Percentiles rank a stretch among this genome's conserved stretches.
Evolutionary conservation across 1,140 invertebrate genomes (phyloP).

Genomic region (Propsilocerus akamusi): DNA sequence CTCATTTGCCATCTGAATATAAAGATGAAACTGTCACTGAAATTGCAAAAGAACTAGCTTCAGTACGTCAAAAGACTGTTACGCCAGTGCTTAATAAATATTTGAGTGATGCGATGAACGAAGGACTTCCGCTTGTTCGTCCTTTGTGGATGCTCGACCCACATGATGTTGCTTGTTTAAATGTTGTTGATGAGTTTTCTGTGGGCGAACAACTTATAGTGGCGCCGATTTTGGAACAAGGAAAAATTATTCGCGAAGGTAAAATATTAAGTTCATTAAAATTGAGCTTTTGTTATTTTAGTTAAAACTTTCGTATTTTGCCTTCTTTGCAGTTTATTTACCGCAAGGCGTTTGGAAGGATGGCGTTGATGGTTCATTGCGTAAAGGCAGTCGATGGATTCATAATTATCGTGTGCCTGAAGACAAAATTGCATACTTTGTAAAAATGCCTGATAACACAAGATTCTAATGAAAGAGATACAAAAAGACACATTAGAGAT

Average conservation of each 20-base stretch:
- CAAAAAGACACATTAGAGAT: slow-evolving; percentile 45
- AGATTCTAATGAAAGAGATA: slow-evolving; percentile 50
- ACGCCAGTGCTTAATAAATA: slow-evolving; percentile 59
- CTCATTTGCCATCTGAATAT: slow-evolving; percentile 73
- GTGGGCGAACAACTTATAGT: slow-evolving; percentile 82
- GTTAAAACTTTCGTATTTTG: too few species aligned
- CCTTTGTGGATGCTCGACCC: slow-evolving; percentile 87
- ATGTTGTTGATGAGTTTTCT: slow-evolving; percentile 73
- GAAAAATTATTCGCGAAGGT: slow-evolving; percentile 40
- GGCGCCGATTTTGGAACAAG: slow-evolving; percentile 63
- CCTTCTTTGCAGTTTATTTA: slow-evolving; percentile 45
- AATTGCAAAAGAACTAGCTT: slow-evolving; percentile 53
- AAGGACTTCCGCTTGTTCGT: slow-evolving; percentile 65
- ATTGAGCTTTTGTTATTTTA: neutral
- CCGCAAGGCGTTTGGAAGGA: slow-evolving; percentile 80
- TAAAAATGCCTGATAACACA: slow-evolving; percentile 66
- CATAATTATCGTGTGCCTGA: slow-evolving; percentile 65
- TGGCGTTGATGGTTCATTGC: slow-evolving; percentile 62
- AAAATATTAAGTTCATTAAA: slow-evolving; percentile 4
- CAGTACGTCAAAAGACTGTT: slow-evolving; percentile 53
- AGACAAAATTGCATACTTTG: slow-evolving; percentile 67
- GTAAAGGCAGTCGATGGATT: slow-evolving; percentile 77
- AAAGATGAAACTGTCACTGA: slow-evolving; percentile 50
- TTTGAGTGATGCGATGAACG: slow-evolving; percentile 50
- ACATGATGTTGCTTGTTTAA: slow-evolving; percentile 54